Evolutionary conservation across 1,140 invertebrate genomes (phyloP), one percentile per base, ranked within the genome.

Genomic region (Atta cephalotes): DNA sequence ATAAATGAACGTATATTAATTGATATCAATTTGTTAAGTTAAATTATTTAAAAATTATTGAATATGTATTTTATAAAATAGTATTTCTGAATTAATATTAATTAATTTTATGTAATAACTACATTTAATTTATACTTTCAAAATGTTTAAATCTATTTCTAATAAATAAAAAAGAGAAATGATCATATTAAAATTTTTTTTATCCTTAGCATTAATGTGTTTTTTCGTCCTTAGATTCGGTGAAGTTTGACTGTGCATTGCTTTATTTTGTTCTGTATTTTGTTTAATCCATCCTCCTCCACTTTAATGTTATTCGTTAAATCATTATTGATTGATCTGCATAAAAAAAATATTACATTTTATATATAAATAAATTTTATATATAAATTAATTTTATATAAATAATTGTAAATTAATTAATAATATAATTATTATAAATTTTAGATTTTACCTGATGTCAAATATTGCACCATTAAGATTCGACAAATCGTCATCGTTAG

Each of bases 191-290:
- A 16, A 7, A 71, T 3, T 62, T 7, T 74, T 2, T 72, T 72
- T 16, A 3, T 16, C 9, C 16, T 84, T 45, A 45, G 7, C 10
- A 31, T 74, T 49, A 1, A 3, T 62, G 6, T 63, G 35, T 7
- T 74, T 28, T 2, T 72, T 72, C 12, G 10, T 12, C 9, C 16
- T 84, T 63, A 51, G 21, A 62, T 35, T 66, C 21, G 9, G 4
- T 71, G 49, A 12, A 78, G 1, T 5, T 4, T 7, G 4, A 28
- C 49, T 31, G 51, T 86, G 12, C 65, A 45, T 1, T 63, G 70
- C 16, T 77, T 51, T 70, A 89, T 45, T 49, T 87, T 74, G 3
- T 45, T 39, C 3, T 86, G n/a, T 28, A 89, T 2, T 21, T 60
- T 86, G 9, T 56, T 31, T 10, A 89, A 58, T 1, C 1, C 63